Percentiles rank a stretch among this genome's conserved stretches.
These are phyloP conservation scores for Calameuta pallipes DNA, from an alignment of 2,888 invertebrate genomes.

Conservation along the genomic window DNA sequence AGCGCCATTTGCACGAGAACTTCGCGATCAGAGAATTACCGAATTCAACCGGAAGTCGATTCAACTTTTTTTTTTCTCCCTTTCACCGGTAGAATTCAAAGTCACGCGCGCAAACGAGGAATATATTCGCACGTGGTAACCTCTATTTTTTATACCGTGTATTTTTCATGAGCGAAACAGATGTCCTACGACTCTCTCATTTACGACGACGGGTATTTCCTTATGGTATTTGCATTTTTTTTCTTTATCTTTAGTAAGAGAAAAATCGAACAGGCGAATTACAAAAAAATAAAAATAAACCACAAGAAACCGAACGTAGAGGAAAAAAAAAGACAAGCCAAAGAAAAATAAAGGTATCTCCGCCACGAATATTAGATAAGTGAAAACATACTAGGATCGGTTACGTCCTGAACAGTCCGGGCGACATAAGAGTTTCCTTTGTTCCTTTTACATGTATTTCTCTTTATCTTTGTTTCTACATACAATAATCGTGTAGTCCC, in stretches of 20 bases:
- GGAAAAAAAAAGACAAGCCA: background rate
- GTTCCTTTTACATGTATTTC: background rate
- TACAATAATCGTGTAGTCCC: background rate
- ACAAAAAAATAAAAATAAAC: constrained; percentile 11
- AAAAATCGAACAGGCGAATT: constrained; percentile 13
- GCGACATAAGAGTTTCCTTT: background rate
- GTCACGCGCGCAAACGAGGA: background rate
- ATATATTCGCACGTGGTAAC: background rate
- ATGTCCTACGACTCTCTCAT: background rate
- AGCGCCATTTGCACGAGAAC: background rate
- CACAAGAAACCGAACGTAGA: constrained; percentile 25
- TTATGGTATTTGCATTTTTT: constrained; percentile 3
- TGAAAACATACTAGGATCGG: background rate
- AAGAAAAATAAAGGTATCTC: background rate
- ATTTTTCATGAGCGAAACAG: background rate
- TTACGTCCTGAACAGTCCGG: background rate
- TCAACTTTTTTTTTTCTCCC: background rate
- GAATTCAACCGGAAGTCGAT: background rate
- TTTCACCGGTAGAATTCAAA: background rate
- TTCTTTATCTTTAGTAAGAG: constrained; percentile 3
- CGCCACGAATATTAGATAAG: background rate
- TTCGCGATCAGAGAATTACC: background rate
- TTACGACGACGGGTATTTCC: background rate
- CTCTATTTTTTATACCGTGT: background rate
- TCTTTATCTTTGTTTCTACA: background rate